These are phyloP conservation scores for Spermophilus dauricus DNA, from an alignment of 2,113 vertebrate genomes.

Conservation along the genomic window DNA sequence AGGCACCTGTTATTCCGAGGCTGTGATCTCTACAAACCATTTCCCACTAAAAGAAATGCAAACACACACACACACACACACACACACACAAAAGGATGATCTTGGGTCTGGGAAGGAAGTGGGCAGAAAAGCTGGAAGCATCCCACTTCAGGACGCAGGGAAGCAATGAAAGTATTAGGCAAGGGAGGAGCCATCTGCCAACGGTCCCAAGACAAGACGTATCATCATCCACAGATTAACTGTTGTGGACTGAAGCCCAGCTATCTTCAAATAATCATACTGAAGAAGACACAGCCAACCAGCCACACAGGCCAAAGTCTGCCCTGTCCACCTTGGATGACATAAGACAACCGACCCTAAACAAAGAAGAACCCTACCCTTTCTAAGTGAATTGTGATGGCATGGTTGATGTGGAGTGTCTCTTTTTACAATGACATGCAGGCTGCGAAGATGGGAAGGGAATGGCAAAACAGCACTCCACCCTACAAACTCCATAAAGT, in stretches of 20 bases:
- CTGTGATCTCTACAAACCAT: background rate
- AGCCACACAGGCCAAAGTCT: background rate
- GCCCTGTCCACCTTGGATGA: background rate
- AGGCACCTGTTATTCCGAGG: background rate
- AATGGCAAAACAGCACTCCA: background rate
- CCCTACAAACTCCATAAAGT: background rate
- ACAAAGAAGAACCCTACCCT: background rate
- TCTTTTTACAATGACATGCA: background rate
- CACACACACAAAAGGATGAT: background rate
- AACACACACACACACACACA: background rate
- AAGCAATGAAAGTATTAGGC: background rate
- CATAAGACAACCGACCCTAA: background rate
- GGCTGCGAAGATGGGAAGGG: background rate
- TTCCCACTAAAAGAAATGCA: conserved; percentile 19
- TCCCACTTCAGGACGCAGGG: no score
- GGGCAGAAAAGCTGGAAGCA: no score
- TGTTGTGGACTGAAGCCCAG: background rate
- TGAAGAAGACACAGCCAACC: background rate
- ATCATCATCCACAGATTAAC: conserved; percentile 28
- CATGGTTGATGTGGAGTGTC: background rate
- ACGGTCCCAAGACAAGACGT: background rate
- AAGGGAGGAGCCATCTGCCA: no score
- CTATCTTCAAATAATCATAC: background rate
- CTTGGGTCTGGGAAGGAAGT: background rate
- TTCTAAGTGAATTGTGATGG: background rate